These are phyloP conservation scores for Neosalanx taihuensis DNA, from an alignment of 2,797 vertebrate species.

Conservation along the genomic window DNA sequence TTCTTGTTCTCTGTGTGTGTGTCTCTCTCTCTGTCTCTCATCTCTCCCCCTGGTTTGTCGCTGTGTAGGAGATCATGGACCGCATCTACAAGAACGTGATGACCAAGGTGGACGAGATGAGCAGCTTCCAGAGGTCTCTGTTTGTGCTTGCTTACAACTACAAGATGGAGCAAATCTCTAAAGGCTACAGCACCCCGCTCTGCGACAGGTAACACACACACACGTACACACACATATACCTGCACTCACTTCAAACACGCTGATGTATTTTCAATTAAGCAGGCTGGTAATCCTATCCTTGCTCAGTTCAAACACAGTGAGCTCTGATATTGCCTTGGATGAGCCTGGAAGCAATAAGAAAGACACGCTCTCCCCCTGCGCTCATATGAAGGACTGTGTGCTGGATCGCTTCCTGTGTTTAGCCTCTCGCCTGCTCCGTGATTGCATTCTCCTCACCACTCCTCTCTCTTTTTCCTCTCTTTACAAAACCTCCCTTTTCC, in stretches of 20 bases:
- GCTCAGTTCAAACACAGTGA: neutral
- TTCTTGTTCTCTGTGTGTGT: neutral
- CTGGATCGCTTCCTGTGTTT: neutral
- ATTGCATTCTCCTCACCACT: neutral
- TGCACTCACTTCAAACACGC: neutral
- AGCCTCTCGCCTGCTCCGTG: neutral
- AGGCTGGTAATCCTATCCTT: no score
- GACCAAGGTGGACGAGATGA: conserved; percentile 97
- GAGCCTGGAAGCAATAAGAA: no score
- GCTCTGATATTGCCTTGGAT: neutral
- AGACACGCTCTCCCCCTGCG: no score
- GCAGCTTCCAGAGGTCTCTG: conserved; percentile 84
- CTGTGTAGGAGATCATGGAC: conserved; percentile 96
- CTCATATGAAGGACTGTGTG: neutral
- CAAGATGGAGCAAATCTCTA: conserved; percentile 97
- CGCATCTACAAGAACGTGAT: conserved; percentile 98
- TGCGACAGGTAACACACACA: conserved; percentile 81
- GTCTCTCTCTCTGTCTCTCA: neutral
- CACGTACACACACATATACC: no score
- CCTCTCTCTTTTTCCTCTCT: neutral
- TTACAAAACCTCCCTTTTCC: no score
- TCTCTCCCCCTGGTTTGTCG: neutral
- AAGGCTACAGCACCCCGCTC: conserved; percentile 86
- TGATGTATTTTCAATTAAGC: neutral
- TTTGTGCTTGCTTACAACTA: conserved; percentile 98